A percentile compares a stretch with the other conserved stretches of the same genome.
Conservation (phyloP, 2,888 invertebrate genomes). For the Abscondita cerata region DNA sequence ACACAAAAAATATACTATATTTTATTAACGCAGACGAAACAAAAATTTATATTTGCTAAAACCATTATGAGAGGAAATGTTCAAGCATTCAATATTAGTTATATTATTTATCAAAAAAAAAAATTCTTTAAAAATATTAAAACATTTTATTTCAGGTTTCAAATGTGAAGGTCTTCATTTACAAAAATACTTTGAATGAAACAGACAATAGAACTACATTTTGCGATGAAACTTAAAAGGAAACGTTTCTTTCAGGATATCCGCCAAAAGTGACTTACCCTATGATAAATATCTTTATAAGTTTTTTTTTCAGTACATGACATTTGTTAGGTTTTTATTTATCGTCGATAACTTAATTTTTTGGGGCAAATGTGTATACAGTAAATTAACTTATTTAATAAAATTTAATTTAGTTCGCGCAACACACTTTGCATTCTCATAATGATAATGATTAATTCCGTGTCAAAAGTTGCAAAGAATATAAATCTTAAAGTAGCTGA, state of each 20-base stretch:
- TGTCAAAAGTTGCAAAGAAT: constrained; percentile 42
- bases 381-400: background rate
- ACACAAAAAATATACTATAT: no score
- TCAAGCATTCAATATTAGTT: no score
- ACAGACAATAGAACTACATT: constrained; percentile 22
- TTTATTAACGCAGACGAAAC: no score
- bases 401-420: constrained; percentile 6
- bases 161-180: background rate
- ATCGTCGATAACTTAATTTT: background rate
- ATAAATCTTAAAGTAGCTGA: constrained; percentile 41
- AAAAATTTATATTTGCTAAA: no score
- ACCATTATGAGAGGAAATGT: no score
- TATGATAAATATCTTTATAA: constrained; percentile 35
- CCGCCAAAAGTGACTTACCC: constrained; percentile 37
- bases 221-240: constrained; percentile 29
- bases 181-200: background rate
- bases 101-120: no score
- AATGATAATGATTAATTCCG: constrained; percentile 43
- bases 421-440: constrained; percentile 31
- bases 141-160: no score
- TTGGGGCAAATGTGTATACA: background rate
- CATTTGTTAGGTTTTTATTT: constrained; percentile 7
- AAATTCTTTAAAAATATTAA: no score
- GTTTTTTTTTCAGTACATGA: constrained; percentile 12
- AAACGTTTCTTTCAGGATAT: constrained; percentile 37